Base-by-base conservation (phyloP, 2,113 vertebrate species). In the Nansenia antarctica region DNA sequence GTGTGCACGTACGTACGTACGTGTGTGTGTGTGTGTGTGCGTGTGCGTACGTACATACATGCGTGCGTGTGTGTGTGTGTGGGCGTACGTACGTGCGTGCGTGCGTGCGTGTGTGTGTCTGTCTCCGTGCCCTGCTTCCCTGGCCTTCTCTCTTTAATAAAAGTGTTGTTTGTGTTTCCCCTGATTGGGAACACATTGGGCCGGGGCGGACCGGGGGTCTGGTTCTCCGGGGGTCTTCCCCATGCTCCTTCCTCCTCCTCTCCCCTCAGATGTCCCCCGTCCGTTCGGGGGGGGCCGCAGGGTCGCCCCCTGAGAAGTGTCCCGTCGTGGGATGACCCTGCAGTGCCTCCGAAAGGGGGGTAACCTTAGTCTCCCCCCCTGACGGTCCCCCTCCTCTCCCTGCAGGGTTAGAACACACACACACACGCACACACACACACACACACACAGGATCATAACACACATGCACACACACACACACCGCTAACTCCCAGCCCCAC, bases 181-280 rank as follows among this genome's bases (percentile, higher is more conserved):
- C 92, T 97, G 94, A 97, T 96, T 95, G 94, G 90, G 94, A 97
- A 95, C 96, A 97, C 95, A 96, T 97, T 97, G 94, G 92, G 92
- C 88, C 78, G 88, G 90, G 74, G 79, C 83, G 84, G 79, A 88
- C 87, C 77, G 35, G 88, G 93, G 93, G 93, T 94, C 94, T 94
- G 92, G 94, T 94, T 91, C 91, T 95, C 95, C 89, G 81, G 79
- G 90, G 91, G 85, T 87, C 89, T 91, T 93, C 94, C 93, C 93
- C 90, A n/a, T 15, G 12, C 83, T 74, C 88, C 89, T 92, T 92
- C 94, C 96, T 94, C 93, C 93, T 94, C 92, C 91, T 87, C 89
- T 90, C 92, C 88, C 91, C 89, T 96, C 93, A 95, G 95, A 96
- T 95, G 93, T 96, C 88, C 91, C 88, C 91, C 89, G 92, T 94